Base-by-base conservation (phyloP, 2,888 invertebrate genomes). In the Drosophila algonquin region DNA sequence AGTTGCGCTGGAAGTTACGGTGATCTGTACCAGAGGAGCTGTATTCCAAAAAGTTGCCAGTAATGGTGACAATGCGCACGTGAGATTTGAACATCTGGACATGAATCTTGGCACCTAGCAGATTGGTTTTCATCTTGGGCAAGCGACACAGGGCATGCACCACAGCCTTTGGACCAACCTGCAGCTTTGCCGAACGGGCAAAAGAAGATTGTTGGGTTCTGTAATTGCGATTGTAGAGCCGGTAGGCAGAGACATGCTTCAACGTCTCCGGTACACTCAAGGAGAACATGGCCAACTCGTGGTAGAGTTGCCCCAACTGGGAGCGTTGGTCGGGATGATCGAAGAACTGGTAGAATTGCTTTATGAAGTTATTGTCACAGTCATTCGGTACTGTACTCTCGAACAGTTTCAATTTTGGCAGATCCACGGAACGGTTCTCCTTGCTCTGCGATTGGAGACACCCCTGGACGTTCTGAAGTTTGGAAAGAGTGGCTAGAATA, bases 181-280 rank as follows among this genome's bases (percentile, higher is more conserved):
- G 67, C 7, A 76, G 44, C 18, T 74, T 76, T 14, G 45, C 24
- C 8, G 3, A 53, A 14, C 48, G 55, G 1, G 57, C 68, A 51
- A 69, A 45, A 0, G 27, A 1, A 5, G 75, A 67, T 0, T 21
- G 45, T 1, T 21, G 12, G n/a, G 16, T 21, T 7, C 8, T 14
- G 5, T 45, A 54, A 48, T 76, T 69, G 10, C 73, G 67, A 44
- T 77, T 68, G 50, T 71, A 76, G 24, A 75, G 8, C 0, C 35
- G 53, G 50, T 75, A 75, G 12, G 18, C 53, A 8, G 7, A 2
- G 1, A 53, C 40, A 0, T 9, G 0, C 6, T 16, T 7, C 9
- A 72, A 24, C 7, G 24, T 2, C 1, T 59, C 53, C 0, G 73
- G 55, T 18, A 73, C 50, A 21, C 48, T 54, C 8, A 79, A 16